Conservation (phyloP, 2,888 invertebrate genomes). For the Cosmia trapezina region DNA sequence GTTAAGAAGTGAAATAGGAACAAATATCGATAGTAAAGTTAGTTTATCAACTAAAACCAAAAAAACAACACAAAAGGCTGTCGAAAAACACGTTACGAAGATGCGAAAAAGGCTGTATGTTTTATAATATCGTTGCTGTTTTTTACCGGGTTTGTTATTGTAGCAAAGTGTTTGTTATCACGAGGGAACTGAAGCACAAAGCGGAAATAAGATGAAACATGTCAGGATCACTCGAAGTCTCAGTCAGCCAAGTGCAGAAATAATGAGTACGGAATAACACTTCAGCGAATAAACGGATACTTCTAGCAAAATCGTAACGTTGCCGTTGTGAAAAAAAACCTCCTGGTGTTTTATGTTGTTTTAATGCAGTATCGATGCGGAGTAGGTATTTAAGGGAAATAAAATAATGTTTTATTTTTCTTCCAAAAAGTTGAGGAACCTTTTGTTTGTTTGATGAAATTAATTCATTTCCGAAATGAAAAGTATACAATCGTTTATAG, state of each 20-base stretch:
- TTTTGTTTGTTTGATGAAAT: neutral
- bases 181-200: conserved; percentile 30
- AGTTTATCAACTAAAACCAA: too few relatives aligned
- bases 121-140: conserved; percentile 12
- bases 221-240: conserved; percentile 46
- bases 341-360: conserved; percentile 19
- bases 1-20: too few relatives aligned
- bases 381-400: neutral
- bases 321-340: neutral
- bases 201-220: conserved; percentile 45
- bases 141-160: conserved; percentile 26
- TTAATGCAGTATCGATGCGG: conserved; percentile 1
- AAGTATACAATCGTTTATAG: neutral
- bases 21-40: too few relatives aligned
- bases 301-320: neutral
- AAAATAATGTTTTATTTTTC: neutral
- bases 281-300: conserved; percentile 24
- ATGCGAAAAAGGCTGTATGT: neutral
- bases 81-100: neutral
- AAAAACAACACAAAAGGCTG: conserved; percentile 1
- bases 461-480: neutral
- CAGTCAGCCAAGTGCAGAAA: conserved; percentile 34
- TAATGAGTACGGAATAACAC: conserved; percentile 40
- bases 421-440: neutral
- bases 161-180: conserved; percentile 35